Base-by-base conservation (phyloP, 2,888 invertebrate genomes). In the Panorpa germanica region DNA sequence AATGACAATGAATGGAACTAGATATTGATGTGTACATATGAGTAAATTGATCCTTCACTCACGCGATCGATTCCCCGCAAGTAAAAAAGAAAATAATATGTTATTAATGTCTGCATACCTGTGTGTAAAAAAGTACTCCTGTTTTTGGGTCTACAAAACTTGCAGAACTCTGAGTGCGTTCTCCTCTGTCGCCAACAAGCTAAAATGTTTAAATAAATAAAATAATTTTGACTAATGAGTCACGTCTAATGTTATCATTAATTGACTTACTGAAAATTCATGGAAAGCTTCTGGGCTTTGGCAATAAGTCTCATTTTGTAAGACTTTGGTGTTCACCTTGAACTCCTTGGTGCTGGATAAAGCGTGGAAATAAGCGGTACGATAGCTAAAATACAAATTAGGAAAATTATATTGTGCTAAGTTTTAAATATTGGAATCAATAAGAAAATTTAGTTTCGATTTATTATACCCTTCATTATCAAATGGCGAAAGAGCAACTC, bases 111-210 rank as follows among this genome's bases (percentile, higher is more conserved):
- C n/a, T n/a, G n/a, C n/a, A n/a, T 40, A 67, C 67, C 60, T 78
- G 76, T 3, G 78, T 73, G 41, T 81, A 74, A 54, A 82, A 81
- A 34, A 80, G 53, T 6, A 75, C 70, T 16, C 66, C 69, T 1
- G 70, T 69, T 36, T 64, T 59, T 27, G 62, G 58, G 43, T 83
- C 81, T 39, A 70, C 67, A 43, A 61, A 66, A 36, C 75, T 76
- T 4, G 78, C 66, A 0, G 81, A 73, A 1, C 82, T 67, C 50
- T 83, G 83, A 2, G 72, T 67, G 29, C 61, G 57, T 32, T 61
- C 62, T 19, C 81, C 82, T 45, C 75, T 66, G 39, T 70, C 67
- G 6, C 82, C 82, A 33, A 73, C 57, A 28, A 71, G 47, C 60
- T 70, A 70, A 52, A n/a, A n/a, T n/a, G n/a, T n/a, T n/a, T n/a